Evolutionary conservation across 2,797 vertebrate species (phyloP).

Genomic region (Aulostomus chinensis): DNA sequence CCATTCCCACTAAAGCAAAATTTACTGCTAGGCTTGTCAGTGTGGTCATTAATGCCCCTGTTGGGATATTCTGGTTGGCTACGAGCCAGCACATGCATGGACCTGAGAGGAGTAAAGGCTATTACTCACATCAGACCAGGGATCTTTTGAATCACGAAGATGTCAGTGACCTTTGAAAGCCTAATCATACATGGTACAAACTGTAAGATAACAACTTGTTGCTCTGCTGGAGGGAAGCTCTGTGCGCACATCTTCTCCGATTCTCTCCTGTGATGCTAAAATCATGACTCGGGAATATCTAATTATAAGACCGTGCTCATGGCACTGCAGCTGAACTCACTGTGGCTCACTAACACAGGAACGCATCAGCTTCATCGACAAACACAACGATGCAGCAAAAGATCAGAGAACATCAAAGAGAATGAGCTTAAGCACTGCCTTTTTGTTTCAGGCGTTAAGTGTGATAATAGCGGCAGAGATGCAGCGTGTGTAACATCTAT

Average conservation of each 20-base stretch:
- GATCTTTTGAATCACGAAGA: constrained; percentile 41
- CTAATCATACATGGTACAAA: constrained; percentile 27
- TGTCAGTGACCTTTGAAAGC: constrained; percentile 48
- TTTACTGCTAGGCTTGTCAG: constrained; percentile 89
- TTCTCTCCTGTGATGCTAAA: constrained; percentile 82
- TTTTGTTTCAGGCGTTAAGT: constrained; percentile 9
- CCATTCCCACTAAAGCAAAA: constrained; percentile 83
- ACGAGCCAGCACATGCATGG: constrained; percentile 91
- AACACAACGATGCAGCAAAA: constrained; percentile 83
- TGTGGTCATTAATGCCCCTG: constrained; percentile 89
- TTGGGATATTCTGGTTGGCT: constrained; percentile 92
- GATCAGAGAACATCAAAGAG: constrained; percentile 35
- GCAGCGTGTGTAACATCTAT: background rate
- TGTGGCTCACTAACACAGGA: constrained; percentile 86
- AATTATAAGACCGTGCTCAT: constrained; percentile 30
- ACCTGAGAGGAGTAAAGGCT: constrained; percentile 66
- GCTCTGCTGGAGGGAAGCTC: constrained; percentile 87
- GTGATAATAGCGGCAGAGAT: background rate
- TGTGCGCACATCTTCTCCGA: constrained; percentile 86
- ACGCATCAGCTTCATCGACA: constrained; percentile 86
- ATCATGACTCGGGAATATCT: constrained; percentile 55
- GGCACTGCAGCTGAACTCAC: constrained; percentile 75
- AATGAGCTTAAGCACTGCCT: constrained; percentile 9
- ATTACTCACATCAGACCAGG: constrained; percentile 10
- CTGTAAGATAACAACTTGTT: constrained; percentile 82